phyloP scores from a whole-genome alignment of 1,140 invertebrate genomes.

The Oscheius sp. region DNA sequence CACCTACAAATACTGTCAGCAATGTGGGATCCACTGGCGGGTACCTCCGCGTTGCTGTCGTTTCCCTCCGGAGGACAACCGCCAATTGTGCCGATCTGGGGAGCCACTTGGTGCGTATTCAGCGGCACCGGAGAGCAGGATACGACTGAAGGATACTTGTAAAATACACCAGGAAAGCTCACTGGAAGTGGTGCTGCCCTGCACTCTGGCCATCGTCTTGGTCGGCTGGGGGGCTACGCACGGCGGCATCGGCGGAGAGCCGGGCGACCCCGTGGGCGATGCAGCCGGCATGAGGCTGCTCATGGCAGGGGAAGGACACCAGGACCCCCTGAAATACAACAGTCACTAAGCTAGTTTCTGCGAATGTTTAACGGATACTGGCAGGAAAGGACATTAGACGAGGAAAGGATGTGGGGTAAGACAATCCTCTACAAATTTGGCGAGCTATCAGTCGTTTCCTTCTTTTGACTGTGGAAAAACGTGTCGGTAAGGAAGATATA shows the following conservation, averaged over 20 bases:
- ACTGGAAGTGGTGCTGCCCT: not conserved
- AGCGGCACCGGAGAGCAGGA: not conserved
- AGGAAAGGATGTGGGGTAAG: no score
- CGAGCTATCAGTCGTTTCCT: no score
- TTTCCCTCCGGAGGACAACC: not conserved
- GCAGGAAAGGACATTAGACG: no score
- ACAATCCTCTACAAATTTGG: no score
- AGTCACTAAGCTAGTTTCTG: no score
- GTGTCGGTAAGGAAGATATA: no score
- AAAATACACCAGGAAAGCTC: not conserved
- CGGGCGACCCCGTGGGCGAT: not conserved
- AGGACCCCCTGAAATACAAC: no score
- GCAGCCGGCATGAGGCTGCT: not conserved
- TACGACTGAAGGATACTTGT: not conserved
- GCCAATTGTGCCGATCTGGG: not conserved
- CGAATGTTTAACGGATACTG: no score
- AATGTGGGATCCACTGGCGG: not conserved
- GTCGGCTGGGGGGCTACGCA: not conserved
- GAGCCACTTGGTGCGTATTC: not conserved
- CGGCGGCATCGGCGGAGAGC: not conserved
- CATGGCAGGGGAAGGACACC: no score
- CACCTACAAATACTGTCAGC: conserved; percentile 9
- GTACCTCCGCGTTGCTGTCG: conserved; percentile 14
- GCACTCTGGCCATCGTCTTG: conserved; percentile 1
- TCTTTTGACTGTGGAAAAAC: no score